These are phyloP conservation scores for Heteractis magnifica DNA, from an alignment of 92 coral and sea anemone genomes.

Conservation along the genomic window DNA sequence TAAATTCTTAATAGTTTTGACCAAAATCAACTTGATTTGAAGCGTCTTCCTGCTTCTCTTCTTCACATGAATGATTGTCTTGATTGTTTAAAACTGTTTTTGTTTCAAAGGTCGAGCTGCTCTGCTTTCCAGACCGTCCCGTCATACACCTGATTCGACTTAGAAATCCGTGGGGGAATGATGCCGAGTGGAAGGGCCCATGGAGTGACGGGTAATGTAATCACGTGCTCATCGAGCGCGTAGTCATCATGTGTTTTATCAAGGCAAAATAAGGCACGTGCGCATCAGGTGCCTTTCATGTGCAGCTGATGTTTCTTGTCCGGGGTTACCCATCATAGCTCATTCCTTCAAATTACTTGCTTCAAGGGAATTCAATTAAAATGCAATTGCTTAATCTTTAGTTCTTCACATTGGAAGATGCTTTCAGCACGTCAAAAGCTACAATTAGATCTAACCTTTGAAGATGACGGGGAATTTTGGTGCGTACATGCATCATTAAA, in stretches of 20 bases:
- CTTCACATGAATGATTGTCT: too few species aligned
- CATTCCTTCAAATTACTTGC: too few species aligned
- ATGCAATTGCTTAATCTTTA: neutral
- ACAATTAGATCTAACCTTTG: conserved; percentile 34
- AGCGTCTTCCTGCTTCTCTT: too few species aligned
- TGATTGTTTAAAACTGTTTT: neutral
- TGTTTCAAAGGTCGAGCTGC: conserved; percentile 11
- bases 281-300: neutral
- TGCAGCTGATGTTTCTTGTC: too few species aligned
- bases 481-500: neutral
- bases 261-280: neutral
- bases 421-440: conserved; percentile 42
- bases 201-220: conserved; percentile 42
- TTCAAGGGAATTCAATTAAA: neutral
- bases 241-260: neutral
- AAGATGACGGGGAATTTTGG: conserved; percentile 50
- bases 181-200: conserved; percentile 48
- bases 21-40: too few species aligned
- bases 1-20: too few species aligned
- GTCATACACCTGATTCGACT: conserved; percentile 29
- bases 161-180: conserved; percentile 51
- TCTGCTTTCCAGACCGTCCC: conserved; percentile 19
- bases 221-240: neutral
- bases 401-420: conserved; percentile 39
- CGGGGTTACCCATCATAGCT: too few species aligned